Conservation (phyloP, 2,797 vertebrate species). For the Gymnothorax reevesii region DNA sequence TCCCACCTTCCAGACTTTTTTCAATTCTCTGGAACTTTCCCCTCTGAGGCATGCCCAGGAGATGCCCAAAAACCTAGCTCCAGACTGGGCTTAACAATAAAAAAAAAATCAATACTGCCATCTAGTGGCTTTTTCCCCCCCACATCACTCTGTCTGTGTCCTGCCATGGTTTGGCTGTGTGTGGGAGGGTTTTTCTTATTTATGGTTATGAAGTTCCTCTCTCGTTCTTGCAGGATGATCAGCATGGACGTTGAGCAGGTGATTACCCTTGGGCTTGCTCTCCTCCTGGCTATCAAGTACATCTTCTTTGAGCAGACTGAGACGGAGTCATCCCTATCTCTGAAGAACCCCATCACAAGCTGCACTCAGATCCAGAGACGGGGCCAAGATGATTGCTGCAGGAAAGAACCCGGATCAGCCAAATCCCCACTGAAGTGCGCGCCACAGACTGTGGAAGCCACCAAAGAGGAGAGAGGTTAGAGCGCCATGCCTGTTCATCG, state of each 20-base stretch:
- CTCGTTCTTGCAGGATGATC: constrained; percentile 65
- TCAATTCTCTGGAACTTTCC: too few relatives aligned
- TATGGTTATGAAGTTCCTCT: neutral
- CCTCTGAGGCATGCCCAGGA: too few relatives aligned
- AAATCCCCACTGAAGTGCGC: constrained; percentile 50
- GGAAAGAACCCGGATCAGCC: constrained; percentile 62
- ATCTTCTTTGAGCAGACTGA: constrained; percentile 97
- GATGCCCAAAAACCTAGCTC: too few relatives aligned
- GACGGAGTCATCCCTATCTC: constrained; percentile 88
- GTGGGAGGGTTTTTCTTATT: neutral
- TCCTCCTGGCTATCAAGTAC: constrained; percentile 94
- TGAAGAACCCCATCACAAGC: constrained; percentile 85
- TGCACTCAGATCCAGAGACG: constrained; percentile 63
- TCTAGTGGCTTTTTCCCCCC: too few relatives aligned
- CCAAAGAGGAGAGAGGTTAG: constrained; percentile 63
- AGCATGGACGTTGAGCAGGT: constrained; percentile 95
- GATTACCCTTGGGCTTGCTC: constrained; percentile 87
- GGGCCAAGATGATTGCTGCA: constrained; percentile 72
- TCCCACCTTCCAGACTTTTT: too few relatives aligned
- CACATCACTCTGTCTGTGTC: too few relatives aligned
- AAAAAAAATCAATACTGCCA: too few relatives aligned
- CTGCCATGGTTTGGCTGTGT: neutral
- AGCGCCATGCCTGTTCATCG: neutral
- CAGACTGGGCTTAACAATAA: too few relatives aligned
- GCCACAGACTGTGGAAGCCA: constrained; percentile 45